phyloP scores from a whole-genome alignment of 2,113 vertebrate species.

The Elgaria multicarinata region DNA sequence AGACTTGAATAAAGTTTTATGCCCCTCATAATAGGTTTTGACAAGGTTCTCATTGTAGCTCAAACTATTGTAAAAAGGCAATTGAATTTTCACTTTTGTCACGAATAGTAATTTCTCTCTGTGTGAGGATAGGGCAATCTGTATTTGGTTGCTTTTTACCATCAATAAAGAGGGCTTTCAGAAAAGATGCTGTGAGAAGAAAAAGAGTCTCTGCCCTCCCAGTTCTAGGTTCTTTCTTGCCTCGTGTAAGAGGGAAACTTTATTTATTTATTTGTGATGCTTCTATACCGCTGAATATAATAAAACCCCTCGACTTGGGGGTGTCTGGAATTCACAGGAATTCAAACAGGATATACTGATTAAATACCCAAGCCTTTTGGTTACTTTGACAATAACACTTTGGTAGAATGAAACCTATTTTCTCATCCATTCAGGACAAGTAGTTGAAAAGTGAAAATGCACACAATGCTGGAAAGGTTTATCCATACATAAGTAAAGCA shows the following conservation, averaged over 20 bases:
- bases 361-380: background rate
- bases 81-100: slow-evolving; percentile 8
- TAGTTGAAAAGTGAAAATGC: slow-evolving; percentile 5
- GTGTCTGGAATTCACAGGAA: no score
- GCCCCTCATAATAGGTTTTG: background rate
- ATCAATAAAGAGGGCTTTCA: background rate
- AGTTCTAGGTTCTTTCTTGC: background rate
- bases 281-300: no score
- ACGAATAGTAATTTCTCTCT: slow-evolving; percentile 5
- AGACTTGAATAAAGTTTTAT: slow-evolving; percentile 12
- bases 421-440: background rate
- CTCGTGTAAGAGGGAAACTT: background rate
- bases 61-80: background rate
- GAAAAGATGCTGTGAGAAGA: background rate
- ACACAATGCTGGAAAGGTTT: no score
- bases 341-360: slow-evolving; percentile 4
- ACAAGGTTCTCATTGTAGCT: background rate
- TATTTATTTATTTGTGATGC: no score
- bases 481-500: no score
- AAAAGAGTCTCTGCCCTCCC: background rate
- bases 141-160: background rate
- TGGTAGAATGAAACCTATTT: background rate
- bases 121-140: background rate
- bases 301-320: no score
- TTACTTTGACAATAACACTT: background rate